phyloP scores from a whole-genome alignment of 2,888 invertebrate species.

The Asteroscopus sphinx region DNA sequence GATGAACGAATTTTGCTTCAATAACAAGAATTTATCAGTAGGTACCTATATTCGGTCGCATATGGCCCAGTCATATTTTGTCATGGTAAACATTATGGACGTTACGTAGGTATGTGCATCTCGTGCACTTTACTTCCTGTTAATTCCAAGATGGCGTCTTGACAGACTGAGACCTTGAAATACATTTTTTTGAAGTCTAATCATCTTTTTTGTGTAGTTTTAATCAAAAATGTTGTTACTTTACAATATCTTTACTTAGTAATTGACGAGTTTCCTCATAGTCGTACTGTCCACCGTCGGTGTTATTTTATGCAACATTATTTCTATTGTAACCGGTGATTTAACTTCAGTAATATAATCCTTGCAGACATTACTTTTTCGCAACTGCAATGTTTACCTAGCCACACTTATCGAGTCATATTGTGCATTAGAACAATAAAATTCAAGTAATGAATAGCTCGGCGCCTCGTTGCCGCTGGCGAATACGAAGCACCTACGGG shows the following conservation, averaged over 20 bases:
- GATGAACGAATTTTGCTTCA: constrained; percentile 23
- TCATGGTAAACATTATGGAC: constrained; percentile 11
- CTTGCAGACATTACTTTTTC: constrained; percentile 5
- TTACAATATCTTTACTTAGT: constrained; percentile 9
- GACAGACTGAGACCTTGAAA: neutral
- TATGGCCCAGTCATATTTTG: constrained; percentile 10
- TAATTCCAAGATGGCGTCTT: constrained; percentile 39
- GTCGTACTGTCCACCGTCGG: neutral
- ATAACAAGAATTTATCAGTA: constrained; percentile 9
- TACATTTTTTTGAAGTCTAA: no score
- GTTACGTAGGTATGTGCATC: neutral
- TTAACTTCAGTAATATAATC: constrained; percentile 6
- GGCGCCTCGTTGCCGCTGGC: constrained; percentile 50
- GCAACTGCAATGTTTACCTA: constrained; percentile 23
- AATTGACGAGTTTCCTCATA: constrained; percentile 34
- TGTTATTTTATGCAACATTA: constrained; percentile 15
- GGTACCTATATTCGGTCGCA: neutral
- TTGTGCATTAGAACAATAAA: constrained; percentile 53
- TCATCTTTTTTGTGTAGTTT: no score
- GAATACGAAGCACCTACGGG: constrained; percentile 32
- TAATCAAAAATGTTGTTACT: neutral
- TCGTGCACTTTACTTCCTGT: constrained; percentile 15
- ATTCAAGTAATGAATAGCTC: constrained; percentile 53
- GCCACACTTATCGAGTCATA: constrained; percentile 20
- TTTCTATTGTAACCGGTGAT: neutral